Base-by-base conservation (phyloP, 2,888 invertebrate genomes). In the Apodemia mormo region DNA sequence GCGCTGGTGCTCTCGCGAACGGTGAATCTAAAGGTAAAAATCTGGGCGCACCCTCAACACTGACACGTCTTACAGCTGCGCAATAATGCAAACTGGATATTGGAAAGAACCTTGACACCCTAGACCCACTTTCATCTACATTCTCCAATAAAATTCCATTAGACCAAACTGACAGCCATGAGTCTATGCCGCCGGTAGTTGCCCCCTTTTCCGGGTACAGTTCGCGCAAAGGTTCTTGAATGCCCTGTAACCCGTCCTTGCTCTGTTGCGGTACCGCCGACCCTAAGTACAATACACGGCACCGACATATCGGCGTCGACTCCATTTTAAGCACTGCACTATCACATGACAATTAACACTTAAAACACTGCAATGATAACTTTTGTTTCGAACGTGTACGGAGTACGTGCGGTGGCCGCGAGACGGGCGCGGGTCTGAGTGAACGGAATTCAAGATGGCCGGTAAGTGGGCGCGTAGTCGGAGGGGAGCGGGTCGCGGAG, bases 81-180 rank as follows among this genome's bases (percentile, higher is more conserved):
- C 98, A 98, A 84, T 99, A 99, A 84, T 99, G 99, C 80, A 99
- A 93, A 73, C 97, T 96, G 83, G 98, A 98, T 79, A 99, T 99
- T 5, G 98, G 98, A 86, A 99, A 99, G 93, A 99, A 99, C 80
- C 98, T 95, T 61, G 98, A 98, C 75, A 99, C 97, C 86, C 98
- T 96, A 87, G 98, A 97, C 74, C 98, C 96, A 85, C 98, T 97
- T 90, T 99, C 99, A 87, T 99, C 99, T 49, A 99, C 97, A 88
- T 99, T 99, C 93, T 99, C 99, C 76, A 99, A 87, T 67, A 98
- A 89, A 76, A 99, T 96, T 67, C 99, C 99, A 85, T 99, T 99
- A 75, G 98, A 98, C 97, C 98, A 99, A 68, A 99, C 98, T 78
- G 98, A 98, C 69, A 99, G 94, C 98, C 98, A 98, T 77, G 99